These are phyloP conservation scores for Philypnodon macrostomus DNA, from an alignment of 2,797 vertebrate genomes.

Conservation along the genomic window DNA sequence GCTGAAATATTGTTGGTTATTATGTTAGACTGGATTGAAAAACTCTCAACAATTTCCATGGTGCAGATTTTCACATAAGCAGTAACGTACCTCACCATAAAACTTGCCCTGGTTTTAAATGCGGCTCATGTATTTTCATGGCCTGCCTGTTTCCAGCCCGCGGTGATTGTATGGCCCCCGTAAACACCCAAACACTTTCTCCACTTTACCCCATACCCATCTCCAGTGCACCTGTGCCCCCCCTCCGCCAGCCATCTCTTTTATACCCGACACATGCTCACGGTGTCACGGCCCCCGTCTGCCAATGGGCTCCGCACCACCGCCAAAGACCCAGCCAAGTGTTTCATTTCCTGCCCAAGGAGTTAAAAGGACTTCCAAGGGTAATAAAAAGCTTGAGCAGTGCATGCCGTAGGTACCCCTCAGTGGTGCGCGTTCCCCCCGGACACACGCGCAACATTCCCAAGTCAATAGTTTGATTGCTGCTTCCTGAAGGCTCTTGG, in stretches of 20 bases:
- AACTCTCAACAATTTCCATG: not conserved
- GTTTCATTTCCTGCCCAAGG: conserved; percentile 82
- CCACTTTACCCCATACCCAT: conserved; percentile 31
- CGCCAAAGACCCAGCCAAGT: conserved; percentile 65
- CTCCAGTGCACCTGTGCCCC: conserved; percentile 68
- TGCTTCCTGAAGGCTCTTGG: conserved; percentile 30
- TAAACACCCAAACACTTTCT: conserved; percentile 56
- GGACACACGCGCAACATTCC: conserved; percentile 37
- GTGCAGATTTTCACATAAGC: too few relatives aligned
- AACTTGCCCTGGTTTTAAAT: conserved; percentile 28
- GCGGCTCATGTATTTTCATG: conserved; percentile 27
- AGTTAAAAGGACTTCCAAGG: conserved; percentile 63
- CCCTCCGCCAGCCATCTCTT: conserved; percentile 45
- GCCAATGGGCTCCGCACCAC: conserved; percentile 56
- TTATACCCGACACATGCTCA: conserved; percentile 70
- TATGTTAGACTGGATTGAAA: too few relatives aligned
- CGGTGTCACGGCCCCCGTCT: conserved; percentile 54
- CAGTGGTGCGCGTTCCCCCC: conserved; percentile 40
- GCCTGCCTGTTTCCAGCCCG: conserved; percentile 47
- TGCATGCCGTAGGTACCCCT: conserved; percentile 49
- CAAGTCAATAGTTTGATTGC: conserved; percentile 41
- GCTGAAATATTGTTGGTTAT: too few relatives aligned
- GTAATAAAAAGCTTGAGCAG: conserved; percentile 61
- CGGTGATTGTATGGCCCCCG: conserved; percentile 47
- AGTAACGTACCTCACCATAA: not conserved